Conservation (phyloP, 2,113 vertebrate species). For the Stigmatopora nigra region DNA sequence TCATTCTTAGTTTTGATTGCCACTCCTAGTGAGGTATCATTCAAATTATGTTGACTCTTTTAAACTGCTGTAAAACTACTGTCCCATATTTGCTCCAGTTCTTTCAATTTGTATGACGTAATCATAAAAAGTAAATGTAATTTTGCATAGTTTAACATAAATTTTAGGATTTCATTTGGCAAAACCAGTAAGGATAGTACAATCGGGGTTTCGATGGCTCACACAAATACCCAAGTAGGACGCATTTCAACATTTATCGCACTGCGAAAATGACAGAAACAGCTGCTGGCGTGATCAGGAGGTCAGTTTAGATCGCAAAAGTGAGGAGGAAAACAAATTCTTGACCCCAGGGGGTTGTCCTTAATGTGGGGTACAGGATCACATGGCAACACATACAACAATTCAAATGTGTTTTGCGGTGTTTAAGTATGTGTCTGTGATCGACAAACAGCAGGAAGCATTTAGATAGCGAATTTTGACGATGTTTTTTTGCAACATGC, state of each 20-base stretch:
- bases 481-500: background rate
- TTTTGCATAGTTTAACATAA: background rate
- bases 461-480: background rate
- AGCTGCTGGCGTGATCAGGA: conserved; percentile 54
- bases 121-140: background rate
- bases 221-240: conserved; percentile 20
- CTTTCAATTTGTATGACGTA: background rate
- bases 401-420: conserved; percentile 2
- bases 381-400: conserved; percentile 30
- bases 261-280: conserved; percentile 54
- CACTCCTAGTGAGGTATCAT: background rate
- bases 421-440: background rate
- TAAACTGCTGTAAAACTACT: background rate
- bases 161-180: background rate
- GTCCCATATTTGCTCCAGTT: background rate
- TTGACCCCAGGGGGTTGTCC: conserved; percentile 49
- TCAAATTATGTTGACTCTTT: background rate
- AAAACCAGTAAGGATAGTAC: conserved; percentile 6
- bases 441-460: background rate
- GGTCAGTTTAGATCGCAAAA: conserved; percentile 60
- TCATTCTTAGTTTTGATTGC: background rate
- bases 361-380: conserved; percentile 45
- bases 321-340: conserved; percentile 57
- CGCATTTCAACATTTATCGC: conserved; percentile 10
- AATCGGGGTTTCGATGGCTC: conserved; percentile 5